Evolutionary conservation across 2,888 invertebrate species (phyloP), one percentile per base, ranked within the genome.

Genomic region (Parnassius smintheus): DNA sequence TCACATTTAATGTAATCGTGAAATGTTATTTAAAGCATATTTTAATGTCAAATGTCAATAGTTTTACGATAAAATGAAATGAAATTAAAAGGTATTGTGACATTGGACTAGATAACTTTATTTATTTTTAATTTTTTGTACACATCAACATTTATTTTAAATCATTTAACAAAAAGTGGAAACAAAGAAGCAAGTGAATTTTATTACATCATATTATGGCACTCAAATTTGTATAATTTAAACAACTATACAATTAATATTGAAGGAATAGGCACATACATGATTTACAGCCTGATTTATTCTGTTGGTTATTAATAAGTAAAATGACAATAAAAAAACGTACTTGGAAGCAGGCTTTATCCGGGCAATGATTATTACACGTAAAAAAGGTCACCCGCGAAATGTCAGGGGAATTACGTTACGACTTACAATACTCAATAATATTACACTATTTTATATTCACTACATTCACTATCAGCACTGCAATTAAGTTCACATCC

Each of bases 41-140:
- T 62, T 59, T 52, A 64, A 64, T 56, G 63, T 64, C 63, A 59
- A 18, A 59, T 64, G 64, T 42, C 56, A 35, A 46, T 55, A 9
- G 44, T n/a, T 59, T 63, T 51, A 46, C 11, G 35, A 35, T 3
- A 64, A 59, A 59, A 64, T 56, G 55, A 56, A 52, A 59, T 59
- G 56, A 46, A 46, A 35, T 35, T 0, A 56, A 58, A 64, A 63
- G 22, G 46, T 63, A 63, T 35, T 13, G 49, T 13, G 59, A 51
- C 56, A 56, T 59, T 59, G 54, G 62, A 62, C 62, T 62, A 62
- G 62, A 62, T 45, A 55, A 42, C 48, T 61, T 46, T 41, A 46
- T 60, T 48, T 35, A 45, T 59, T 54, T 63, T 41, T 58, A 45
- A 44, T 48, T 35, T 42, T 35, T 51, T 45, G 25, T 62, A 42